These are phyloP conservation scores for Drosophila vallismaia DNA, from an alignment of 2,888 invertebrate species.

Conservation along the genomic window DNA sequence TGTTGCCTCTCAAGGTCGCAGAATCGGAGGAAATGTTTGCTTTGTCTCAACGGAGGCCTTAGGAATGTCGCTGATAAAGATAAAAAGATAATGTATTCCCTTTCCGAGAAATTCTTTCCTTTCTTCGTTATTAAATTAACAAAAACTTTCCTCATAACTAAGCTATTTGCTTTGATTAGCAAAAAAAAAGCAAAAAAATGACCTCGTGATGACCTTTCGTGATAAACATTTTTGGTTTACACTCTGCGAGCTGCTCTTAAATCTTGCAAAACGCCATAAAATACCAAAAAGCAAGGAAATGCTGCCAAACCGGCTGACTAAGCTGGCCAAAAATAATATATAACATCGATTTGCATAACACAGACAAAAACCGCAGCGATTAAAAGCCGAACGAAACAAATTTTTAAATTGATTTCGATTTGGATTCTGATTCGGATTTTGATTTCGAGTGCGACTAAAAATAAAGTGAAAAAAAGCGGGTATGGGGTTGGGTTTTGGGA, in stretches of 20 bases:
- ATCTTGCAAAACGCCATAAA: conserved; percentile 35
- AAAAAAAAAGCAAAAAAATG: background rate
- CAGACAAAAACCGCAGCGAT: conserved; percentile 21
- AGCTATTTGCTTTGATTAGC: conserved; percentile 7
- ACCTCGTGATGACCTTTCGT: conserved; percentile 30
- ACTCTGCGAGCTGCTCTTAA: conserved; percentile 27
- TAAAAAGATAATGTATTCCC: too few species aligned
- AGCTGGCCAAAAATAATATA: conserved; percentile 51
- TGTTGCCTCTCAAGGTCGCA: conserved; percentile 53
- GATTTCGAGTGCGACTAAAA: conserved; percentile 58
- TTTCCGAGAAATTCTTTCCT: too few species aligned
- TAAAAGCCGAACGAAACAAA: conserved; percentile 51
- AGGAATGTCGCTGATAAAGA: too few species aligned
- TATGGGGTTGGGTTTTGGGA: conserved; percentile 7
- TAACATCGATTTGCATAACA: conserved; percentile 66
- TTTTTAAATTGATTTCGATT: conserved; percentile 65
- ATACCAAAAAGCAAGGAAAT: conserved; percentile 53
- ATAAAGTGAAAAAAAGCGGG: conserved; percentile 29
- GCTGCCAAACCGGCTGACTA: conserved; percentile 68
- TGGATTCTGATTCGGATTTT: conserved; percentile 15
- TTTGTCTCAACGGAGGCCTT: too few species aligned
- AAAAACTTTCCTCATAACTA: background rate
- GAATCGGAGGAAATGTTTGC: too few species aligned
- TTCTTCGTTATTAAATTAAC: background rate
- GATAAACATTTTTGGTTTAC: conserved; percentile 9